These are phyloP conservation scores for Parnassius smintheus DNA, from an alignment of 2,888 invertebrate species.

Conservation along the genomic window DNA sequence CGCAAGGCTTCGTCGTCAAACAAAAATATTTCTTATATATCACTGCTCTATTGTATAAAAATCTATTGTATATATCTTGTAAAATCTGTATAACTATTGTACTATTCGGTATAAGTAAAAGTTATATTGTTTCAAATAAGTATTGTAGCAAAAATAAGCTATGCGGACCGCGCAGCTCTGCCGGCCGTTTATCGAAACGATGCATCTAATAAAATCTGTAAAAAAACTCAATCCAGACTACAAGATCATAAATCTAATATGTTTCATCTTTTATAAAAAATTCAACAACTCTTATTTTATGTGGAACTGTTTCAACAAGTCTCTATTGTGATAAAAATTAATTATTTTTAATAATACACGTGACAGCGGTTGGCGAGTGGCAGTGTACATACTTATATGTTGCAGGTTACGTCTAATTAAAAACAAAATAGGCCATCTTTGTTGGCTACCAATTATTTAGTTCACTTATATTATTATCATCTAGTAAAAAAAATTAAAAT, in stretches of 20 bases:
- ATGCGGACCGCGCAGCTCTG: constrained; percentile 56
- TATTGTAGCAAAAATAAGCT: constrained; percentile 75
- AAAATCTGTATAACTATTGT: constrained; percentile 64
- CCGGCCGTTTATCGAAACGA: constrained; percentile 47
- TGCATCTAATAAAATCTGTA: constrained; percentile 75
- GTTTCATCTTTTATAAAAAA: constrained; percentile 78
- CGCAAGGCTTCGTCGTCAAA: constrained; percentile 54
- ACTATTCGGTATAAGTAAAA: constrained; percentile 64
- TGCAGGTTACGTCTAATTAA: constrained; percentile 43
- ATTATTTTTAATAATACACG: constrained; percentile 45
- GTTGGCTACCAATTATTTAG: constrained; percentile 79
- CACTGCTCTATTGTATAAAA: constrained; percentile 67
- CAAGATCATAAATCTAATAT: constrained; percentile 80
- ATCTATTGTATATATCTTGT: constrained; percentile 63
- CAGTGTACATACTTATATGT: constrained; percentile 61
- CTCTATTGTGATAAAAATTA: constrained; percentile 72
- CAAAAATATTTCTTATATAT: constrained; percentile 65
- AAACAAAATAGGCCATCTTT: constrained; percentile 68
- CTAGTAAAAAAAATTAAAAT: constrained; percentile 49
- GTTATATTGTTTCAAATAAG: constrained; percentile 65
- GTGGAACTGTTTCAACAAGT: constrained; percentile 78
- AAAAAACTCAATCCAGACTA: constrained; percentile 80
- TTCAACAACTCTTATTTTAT: constrained; percentile 80
- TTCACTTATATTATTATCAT: constrained; percentile 45
- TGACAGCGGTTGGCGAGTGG: constrained; percentile 79